Evolutionary conservation across 2,888 invertebrate genomes (phyloP), one percentile per base, ranked within the genome.

Genomic region (Drosophila koepferae): DNA sequence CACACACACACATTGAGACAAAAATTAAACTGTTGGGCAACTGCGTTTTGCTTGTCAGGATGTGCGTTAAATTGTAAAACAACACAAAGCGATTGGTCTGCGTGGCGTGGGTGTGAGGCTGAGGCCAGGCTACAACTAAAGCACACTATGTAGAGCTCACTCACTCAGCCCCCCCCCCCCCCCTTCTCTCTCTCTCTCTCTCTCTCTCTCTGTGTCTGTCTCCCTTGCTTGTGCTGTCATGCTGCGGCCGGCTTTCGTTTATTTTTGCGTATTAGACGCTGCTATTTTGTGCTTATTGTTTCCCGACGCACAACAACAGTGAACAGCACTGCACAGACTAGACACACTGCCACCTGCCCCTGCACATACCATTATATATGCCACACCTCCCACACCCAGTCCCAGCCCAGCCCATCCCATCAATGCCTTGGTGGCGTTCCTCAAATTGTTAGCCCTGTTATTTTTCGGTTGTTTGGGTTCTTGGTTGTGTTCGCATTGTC

Each of bases 31-130:
- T 74, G 82, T 62, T 65, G 81, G 81, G 85, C 66, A 46, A 72
- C 79, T 68, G 77, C 68, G 68, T 61, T 77, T 75, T 75, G 72
- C 79, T 81, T 85, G 85, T 85, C 80, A 82, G 90, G 80, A 89
- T 85, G 85, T 86, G 86, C 89, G 86, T 87, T 90, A 87, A 90
- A 87, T 87, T 87, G 86, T 87, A 90, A 90, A 87, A 87, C 86
- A 87, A 83, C 77, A 82, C 70, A 70, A 68, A 68, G 70, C 64
- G 71, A 66, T 34, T 49, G 38, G 38, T n/a, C 61, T 40, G 16
- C 5, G 38, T 34, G 38, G 8, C 34, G 0, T 8, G 34, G 36
- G 34, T 34, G 18, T 2, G 2, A 18, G 23, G 9, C 34, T 1
- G 3, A 8, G 6, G 40, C n/a, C 4, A 16, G 23, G 28, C 5